Evolutionary conservation across 2,797 vertebrate genomes (phyloP).

Genomic region (Octomys mimax): DNA sequence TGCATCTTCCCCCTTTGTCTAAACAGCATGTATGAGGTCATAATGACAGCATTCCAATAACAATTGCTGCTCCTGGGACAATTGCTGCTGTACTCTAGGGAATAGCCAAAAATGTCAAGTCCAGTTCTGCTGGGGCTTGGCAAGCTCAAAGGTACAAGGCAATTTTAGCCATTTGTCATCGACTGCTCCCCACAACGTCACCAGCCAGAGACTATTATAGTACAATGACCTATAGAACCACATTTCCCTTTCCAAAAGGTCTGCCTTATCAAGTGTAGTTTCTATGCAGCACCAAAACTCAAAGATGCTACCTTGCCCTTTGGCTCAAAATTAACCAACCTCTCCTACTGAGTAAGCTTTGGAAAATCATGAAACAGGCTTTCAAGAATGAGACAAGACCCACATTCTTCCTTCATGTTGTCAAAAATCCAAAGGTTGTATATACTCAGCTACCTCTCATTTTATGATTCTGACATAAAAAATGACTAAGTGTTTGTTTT

Average conservation of each 20-base stretch:
- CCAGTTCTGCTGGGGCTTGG: neutral
- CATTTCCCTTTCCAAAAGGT: neutral
- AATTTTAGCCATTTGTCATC: slow-evolving; percentile 23
- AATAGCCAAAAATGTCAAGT: neutral
- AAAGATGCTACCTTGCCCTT: neutral
- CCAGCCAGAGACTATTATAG: neutral
- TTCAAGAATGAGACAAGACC: neutral
- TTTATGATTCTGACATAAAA: neutral
- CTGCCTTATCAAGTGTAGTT: neutral
- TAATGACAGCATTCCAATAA: neutral
- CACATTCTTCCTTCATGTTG: neutral
- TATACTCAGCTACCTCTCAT: neutral
- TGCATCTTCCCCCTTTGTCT: slow-evolving; percentile 11
- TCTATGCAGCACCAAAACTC: neutral
- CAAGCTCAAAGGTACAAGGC: neutral
- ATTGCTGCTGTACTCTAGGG: neutral
- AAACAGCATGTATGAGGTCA: neutral
- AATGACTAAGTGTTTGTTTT: neutral
- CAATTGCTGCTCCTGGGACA: neutral
- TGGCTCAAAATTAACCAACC: neutral
- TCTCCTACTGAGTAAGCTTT: neutral
- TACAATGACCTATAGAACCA: neutral
- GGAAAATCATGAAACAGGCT: neutral
- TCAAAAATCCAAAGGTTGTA: neutral
- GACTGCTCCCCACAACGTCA: slow-evolving; percentile 2